phyloP scores from a whole-genome alignment of 2,797 vertebrate species.

The Cyprinodon diabolis region DNA sequence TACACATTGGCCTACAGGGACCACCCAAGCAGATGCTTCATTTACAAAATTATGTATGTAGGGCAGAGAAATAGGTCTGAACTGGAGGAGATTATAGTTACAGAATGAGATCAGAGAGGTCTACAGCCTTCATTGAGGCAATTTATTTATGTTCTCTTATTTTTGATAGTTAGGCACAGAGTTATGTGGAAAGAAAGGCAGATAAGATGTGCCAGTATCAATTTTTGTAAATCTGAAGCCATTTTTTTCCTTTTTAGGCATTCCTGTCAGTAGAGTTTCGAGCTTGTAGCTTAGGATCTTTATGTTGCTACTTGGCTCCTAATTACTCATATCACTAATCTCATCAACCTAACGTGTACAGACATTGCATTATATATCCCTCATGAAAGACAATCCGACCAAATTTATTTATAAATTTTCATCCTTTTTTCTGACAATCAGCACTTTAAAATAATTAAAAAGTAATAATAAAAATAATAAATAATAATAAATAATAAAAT shows the following conservation, averaged over 20 bases:
- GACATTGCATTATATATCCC: not conserved
- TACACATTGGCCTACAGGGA: slow-evolving; percentile 59
- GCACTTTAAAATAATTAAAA: not conserved
- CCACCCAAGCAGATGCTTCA: slow-evolving; percentile 74
- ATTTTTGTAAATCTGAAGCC: slow-evolving; percentile 7
- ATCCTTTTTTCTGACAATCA: not conserved
- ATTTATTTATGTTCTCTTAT: slow-evolving; percentile 21
- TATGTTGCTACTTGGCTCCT: slow-evolving; percentile 30
- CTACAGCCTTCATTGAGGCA: slow-evolving; percentile 42
- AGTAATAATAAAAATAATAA: too few relatives aligned
- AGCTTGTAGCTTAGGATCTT: slow-evolving; percentile 32
- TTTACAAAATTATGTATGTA: slow-evolving; percentile 77
- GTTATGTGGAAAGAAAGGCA: slow-evolving; percentile 13
- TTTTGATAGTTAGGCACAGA: slow-evolving; percentile 19
- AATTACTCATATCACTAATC: slow-evolving; percentile 27
- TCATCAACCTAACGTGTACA: not conserved
- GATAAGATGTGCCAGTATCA: slow-evolving; percentile 6
- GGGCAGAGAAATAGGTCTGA: slow-evolving; percentile 74
- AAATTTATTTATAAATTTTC: not conserved
- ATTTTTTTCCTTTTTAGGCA: slow-evolving; percentile 33
- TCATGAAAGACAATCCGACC: not conserved
- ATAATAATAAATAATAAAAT: too few relatives aligned
- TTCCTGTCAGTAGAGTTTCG: slow-evolving; percentile 44
- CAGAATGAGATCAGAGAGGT: slow-evolving; percentile 59
- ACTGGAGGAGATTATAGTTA: slow-evolving; percentile 56